phyloP scores from a whole-genome alignment of 2,797 vertebrate genomes.

The Sylvilagus floridanus region DNA sequence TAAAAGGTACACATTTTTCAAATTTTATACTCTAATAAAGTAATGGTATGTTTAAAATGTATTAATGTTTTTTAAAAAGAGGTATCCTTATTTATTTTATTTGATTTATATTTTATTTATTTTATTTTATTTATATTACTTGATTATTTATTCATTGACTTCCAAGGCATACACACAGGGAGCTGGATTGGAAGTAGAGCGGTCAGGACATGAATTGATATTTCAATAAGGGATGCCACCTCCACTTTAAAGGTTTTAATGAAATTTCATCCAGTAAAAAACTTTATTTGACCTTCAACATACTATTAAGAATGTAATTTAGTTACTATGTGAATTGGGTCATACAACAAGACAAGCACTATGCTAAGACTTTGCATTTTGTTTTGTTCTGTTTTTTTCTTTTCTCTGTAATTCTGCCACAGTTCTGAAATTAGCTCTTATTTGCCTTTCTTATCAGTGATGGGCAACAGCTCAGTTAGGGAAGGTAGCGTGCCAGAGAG shows the following conservation, averaged over 20 bases:
- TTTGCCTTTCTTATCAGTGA: neutral
- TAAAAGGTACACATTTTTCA: neutral
- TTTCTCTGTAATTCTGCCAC: neutral
- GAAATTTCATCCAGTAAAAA: neutral
- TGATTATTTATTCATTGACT: no score
- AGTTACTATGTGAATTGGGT: neutral
- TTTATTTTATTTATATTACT: no score
- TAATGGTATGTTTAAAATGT: no score
- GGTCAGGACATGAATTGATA: no score
- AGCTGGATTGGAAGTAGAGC: no score
- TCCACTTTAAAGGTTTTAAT: neutral
- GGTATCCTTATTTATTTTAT: no score
- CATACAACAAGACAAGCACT: neutral
- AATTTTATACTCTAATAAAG: conserved; percentile 8
- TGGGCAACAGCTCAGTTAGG: neutral
- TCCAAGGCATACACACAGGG: no score
- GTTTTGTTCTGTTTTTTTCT: neutral
- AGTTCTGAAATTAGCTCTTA: neutral
- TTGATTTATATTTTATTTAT: no score
- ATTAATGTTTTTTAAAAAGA: no score
- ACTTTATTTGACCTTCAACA: neutral
- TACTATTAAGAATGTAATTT: neutral
- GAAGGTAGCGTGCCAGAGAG: neutral
- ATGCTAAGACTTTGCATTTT: neutral
- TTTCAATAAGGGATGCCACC: no score